These are phyloP conservation scores for Pachyseris speciosa DNA, from an alignment of 64 coral and sea anemone genomes.

Conservation along the genomic window DNA sequence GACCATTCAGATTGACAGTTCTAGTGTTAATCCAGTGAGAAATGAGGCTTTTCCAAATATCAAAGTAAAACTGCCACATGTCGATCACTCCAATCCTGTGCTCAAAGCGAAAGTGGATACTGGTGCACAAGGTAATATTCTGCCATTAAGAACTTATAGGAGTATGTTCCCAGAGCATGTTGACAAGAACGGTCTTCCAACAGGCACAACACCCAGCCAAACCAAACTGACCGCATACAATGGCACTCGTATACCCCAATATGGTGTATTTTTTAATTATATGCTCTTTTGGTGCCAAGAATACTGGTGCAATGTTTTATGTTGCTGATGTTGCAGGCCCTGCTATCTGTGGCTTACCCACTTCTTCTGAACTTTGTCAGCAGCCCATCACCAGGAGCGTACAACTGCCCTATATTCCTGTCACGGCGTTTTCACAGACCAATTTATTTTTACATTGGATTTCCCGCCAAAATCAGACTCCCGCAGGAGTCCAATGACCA, in stretches of 20 bases:
- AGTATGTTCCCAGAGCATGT: too few relatives aligned
- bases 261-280: constrained; percentile 1
- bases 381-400: too few relatives aligned
- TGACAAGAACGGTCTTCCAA: too few relatives aligned
- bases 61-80: not conserved
- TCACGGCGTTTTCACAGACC: too few relatives aligned
- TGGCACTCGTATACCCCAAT: not conserved
- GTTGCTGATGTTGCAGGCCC: constrained; percentile 12
- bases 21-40: too few relatives aligned
- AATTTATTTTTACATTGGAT: too few relatives aligned
- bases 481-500: too few relatives aligned
- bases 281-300: not conserved
- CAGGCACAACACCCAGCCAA: too few relatives aligned
- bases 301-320: too few relatives aligned
- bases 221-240: constrained; percentile 18
- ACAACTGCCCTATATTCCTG: too few relatives aligned
- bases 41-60: not conserved
- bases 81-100: not conserved
- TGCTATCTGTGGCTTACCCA: not conserved
- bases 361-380: not conserved
- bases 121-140: constrained; percentile 28
- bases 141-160: constrained; percentile 31
- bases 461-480: too few relatives aligned
- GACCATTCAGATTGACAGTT: too few relatives aligned
- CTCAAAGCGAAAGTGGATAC: constrained; percentile 52